Percentiles rank a stretch among this genome's conserved stretches.
Evolutionary conservation across 2,113 vertebrate genomes (phyloP).

Genomic region (Gasterosteus nipponicus): DNA sequence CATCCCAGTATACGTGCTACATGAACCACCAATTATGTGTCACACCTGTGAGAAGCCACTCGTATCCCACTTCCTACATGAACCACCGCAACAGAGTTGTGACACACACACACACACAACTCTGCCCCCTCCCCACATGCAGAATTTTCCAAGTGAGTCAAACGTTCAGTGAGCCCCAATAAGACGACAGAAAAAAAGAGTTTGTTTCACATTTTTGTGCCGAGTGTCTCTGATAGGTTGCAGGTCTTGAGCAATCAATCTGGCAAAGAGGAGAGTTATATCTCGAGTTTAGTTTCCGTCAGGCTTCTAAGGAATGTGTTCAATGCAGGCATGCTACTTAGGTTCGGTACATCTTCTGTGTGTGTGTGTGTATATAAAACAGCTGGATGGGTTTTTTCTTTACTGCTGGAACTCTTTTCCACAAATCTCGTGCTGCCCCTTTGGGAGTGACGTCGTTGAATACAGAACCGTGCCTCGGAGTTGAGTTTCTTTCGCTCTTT

Average conservation of each 20-base stretch:
- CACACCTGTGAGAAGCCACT: background rate
- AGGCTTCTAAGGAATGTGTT: constrained; percentile 9
- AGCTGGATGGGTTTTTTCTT: constrained; percentile 16
- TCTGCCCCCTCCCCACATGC: background rate
- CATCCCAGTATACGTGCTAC: background rate
- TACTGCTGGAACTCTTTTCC: constrained; percentile 8
- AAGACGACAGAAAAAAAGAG: background rate
- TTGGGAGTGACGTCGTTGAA: background rate
- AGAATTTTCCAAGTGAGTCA: constrained; percentile 19
- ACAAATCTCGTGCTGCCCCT: background rate
- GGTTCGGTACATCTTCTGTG: background rate
- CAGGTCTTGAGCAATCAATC: constrained; percentile 35
- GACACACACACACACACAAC: background rate
- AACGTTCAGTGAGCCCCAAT: constrained; percentile 17
- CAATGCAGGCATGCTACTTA: background rate
- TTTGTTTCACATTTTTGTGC: constrained; percentile 18
- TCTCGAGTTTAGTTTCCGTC: constrained; percentile 13
- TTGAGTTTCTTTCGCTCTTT: background rate
- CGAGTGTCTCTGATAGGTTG: constrained; percentile 9
- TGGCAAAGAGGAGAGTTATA: constrained; percentile 12
- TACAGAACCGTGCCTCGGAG: constrained; percentile 3
- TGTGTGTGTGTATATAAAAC: constrained; percentile 10
- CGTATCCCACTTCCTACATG: constrained; percentile 12
- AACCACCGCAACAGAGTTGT: constrained; percentile 19
- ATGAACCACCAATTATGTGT: background rate